Evolutionary conservation across 1,140 invertebrate genomes (phyloP).

Genomic region (Apis laboriosa): DNA sequence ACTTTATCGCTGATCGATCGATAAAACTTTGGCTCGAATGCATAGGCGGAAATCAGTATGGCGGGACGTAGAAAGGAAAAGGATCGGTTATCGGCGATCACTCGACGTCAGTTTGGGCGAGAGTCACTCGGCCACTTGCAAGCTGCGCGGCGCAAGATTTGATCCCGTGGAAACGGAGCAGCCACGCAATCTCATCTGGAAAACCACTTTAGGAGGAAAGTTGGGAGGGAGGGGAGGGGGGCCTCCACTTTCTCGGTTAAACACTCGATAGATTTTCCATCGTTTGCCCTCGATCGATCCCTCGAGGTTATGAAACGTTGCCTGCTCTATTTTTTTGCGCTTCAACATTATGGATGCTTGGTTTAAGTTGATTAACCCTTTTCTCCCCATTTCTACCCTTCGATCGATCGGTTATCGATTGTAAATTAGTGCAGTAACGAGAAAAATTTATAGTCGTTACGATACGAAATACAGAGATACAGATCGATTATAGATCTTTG

Average conservation of each 20-base stretch:
- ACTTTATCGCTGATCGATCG: not conserved
- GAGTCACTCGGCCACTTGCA: conserved; percentile 14
- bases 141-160: conserved; percentile 15
- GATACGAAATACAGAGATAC: no score
- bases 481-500: no score
- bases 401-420: not conserved
- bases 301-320: not conserved
- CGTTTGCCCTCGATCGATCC: not conserved
- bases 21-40: not conserved
- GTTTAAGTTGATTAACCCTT: not conserved
- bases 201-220: not conserved
- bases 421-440: not conserved
- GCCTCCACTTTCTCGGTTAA: not conserved
- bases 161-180: conserved; percentile 19
- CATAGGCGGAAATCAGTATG: not conserved
- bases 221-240: no score
- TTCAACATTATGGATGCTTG: not conserved
- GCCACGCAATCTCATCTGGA: conserved; percentile 12
- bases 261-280: not conserved
- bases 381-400: not conserved
- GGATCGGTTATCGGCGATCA: conserved; percentile 38
- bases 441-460: no score
- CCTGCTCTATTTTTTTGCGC: not conserved
- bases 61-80: not conserved
- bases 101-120: conserved; percentile 12